Percentiles rank a stretch among this genome's conserved stretches.
These are phyloP conservation scores for Luperina testacea DNA, from an alignment of 2,888 invertebrate species.

Conservation along the genomic window DNA sequence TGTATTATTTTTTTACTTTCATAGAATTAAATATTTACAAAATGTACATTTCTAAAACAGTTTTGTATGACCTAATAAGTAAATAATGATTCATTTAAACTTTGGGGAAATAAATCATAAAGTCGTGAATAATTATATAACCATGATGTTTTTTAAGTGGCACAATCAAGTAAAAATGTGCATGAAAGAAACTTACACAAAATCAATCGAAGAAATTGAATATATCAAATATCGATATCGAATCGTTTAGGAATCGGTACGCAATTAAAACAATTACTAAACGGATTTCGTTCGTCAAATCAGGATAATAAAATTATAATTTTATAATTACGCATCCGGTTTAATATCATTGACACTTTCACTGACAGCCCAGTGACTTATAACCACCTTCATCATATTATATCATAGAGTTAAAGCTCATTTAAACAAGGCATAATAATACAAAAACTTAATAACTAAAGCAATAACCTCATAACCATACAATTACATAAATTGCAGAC, in stretches of 20 bases:
- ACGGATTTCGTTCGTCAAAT: neutral
- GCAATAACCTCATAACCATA: constrained; percentile 17
- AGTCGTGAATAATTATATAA: neutral
- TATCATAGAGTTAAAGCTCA: neutral
- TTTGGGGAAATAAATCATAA: neutral
- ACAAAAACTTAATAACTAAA: neutral
- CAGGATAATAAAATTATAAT: neutral
- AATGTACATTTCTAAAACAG: neutral
- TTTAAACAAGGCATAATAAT: neutral
- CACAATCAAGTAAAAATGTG: neutral
- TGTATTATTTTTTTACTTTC: neutral
- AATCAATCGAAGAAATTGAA: no score
- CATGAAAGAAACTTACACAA: neutral
- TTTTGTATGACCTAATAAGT: no score
- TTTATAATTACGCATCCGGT: no score
- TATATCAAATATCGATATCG: no score
- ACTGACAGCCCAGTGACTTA: no score
- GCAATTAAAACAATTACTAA: no score
- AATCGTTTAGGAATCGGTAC: neutral
- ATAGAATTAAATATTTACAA: neutral
- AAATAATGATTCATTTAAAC: no score
- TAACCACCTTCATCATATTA: neutral
- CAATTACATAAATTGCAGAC: constrained; percentile 49
- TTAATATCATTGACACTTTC: no score
- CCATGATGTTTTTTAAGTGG: neutral